Conservation (phyloP, 2,113 vertebrate genomes). For the Arvicanthis niloticus region DNA sequence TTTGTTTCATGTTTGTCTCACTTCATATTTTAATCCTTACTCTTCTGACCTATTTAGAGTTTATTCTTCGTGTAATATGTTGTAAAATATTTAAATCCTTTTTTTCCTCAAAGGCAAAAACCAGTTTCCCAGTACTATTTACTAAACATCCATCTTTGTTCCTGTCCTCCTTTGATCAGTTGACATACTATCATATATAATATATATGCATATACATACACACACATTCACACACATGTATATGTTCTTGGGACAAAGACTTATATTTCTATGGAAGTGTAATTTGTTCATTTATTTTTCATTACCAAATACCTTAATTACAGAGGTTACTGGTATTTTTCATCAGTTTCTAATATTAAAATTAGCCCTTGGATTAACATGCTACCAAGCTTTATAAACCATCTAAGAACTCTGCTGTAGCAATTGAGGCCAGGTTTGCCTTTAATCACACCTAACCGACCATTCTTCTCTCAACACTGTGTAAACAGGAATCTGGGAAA, state of each 20-base stretch:
- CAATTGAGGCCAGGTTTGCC: neutral
- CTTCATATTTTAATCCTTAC: neutral
- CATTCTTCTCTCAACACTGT: neutral
- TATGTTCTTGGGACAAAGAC: neutral
- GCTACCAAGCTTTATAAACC: neutral
- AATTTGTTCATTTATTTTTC: neutral
- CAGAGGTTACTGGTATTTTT: neutral
- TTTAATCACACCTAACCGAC: neutral
- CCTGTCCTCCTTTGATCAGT: neutral
- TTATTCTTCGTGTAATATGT: neutral
- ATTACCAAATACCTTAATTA: neutral
- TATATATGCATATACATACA: no score
- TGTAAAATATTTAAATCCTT: neutral
- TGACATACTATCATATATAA: neutral
- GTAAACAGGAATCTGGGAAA: neutral
- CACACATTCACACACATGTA: neutral
- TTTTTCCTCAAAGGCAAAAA: neutral
- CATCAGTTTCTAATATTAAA: slow-evolving; percentile 4
- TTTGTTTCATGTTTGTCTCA: neutral
- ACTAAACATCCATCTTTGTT: neutral
- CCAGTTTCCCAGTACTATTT: neutral
- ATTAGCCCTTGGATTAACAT: neutral
- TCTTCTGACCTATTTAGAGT: neutral
- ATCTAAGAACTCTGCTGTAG: neutral
- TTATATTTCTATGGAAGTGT: neutral